Conservation (phyloP, 2,797 vertebrate species). For the Clarias fuscus region DNA sequence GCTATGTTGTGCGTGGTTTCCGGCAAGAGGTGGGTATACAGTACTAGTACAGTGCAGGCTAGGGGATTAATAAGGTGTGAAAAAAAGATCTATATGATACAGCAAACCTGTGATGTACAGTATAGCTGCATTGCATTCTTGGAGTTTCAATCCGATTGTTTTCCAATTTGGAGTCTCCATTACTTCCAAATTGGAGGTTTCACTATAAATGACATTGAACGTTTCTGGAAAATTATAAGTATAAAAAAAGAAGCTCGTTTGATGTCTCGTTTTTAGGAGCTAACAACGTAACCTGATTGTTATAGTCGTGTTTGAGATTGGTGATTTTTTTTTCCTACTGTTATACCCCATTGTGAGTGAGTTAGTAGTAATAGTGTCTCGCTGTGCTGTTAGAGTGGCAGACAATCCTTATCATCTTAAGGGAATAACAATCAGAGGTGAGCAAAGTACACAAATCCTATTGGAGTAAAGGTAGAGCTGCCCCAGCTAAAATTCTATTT, state of each 20-base stretch:
- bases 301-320: neutral
- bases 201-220: neutral
- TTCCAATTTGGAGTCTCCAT: neutral
- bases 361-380: neutral
- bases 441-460: neutral
- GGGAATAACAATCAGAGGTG: neutral
- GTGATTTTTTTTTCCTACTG: neutral
- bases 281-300: neutral
- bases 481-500: no score
- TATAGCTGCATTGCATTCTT: neutral
- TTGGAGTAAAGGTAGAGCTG: no score
- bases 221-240: neutral
- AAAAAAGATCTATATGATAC: neutral
- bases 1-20: no score
- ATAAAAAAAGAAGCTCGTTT: neutral
- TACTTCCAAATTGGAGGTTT: neutral
- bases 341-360: neutral
- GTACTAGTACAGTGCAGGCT: no score
- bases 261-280: no score
- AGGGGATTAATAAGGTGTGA: no score
- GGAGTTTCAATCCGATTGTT: neutral
- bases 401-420: neutral
- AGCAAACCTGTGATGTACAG: neutral
- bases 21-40: no score
- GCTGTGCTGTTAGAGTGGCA: neutral